Evolutionary conservation across 2,113 vertebrate genomes (phyloP).

Genomic region (Eurystomus gularis): DNA sequence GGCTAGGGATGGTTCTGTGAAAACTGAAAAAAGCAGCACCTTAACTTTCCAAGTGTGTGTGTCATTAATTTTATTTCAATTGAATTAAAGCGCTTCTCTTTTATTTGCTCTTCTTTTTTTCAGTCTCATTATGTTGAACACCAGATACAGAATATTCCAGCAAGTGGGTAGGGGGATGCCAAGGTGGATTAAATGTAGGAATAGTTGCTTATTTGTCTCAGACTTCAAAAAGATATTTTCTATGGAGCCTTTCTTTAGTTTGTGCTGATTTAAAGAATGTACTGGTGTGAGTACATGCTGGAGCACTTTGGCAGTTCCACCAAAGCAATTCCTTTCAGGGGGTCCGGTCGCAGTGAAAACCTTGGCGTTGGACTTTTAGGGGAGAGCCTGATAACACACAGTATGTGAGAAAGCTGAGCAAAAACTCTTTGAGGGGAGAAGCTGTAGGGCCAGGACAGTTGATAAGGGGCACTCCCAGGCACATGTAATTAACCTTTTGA

Average conservation of each 20-base stretch:
- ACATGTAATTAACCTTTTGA: too few relatives aligned
- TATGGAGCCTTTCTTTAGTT: not conserved
- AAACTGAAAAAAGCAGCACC: not conserved
- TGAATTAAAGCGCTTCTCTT: not conserved
- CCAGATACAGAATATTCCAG: not conserved
- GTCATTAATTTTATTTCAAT: not conserved
- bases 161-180: not conserved
- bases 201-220: not conserved
- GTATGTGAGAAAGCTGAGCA: not conserved
- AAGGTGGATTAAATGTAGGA: not conserved
- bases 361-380: not conserved
- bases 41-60: not conserved
- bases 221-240: not conserved
- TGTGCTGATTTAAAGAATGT: not conserved
- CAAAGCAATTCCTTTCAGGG: not conserved
- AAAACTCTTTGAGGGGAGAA: not conserved
- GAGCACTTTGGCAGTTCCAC: not conserved
- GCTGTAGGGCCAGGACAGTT: not conserved
- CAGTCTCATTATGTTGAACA: not conserved
- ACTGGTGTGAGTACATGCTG: rapidly evolving
- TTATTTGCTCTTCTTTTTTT: not conserved
- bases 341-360: not conserved
- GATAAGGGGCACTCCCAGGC: not conserved
- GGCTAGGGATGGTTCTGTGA: not conserved
- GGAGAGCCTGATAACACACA: not conserved